Evolutionary conservation across 1,140 invertebrate genomes (phyloP), one percentile per base, ranked within the genome.

Genomic region (Teleogryllus occipitalis): DNA sequence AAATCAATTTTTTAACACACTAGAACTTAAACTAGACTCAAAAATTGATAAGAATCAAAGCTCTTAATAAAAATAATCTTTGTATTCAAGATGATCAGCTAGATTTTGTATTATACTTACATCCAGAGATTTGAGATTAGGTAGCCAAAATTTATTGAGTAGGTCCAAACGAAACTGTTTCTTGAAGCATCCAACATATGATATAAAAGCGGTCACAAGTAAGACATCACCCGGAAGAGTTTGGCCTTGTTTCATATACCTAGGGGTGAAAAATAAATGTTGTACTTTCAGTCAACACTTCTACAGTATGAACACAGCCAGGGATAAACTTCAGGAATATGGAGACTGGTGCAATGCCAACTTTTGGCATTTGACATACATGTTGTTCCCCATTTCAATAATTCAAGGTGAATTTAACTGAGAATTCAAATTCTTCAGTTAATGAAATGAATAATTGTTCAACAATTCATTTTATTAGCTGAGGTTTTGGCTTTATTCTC

Each of bases 111-210:
- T 39, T 39, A 39, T 39, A 22, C 74, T 81, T 85, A 92, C 91
- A 85, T 95, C 93, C 47, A 95, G 85, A 79, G 88, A 91, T 84
- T 92, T 93, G 22, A 95, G 85, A 85, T 89, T 93, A 7, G 95
- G 94, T 18, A 96, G 87, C 95, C 95, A 97, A 85, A 94, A 92
- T 85, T 97, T 97, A 80, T 97, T 92, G 81, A 97, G 84, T 39
- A 99, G 88, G 86, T 98, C 96, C 76, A 93, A 86, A 82, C 97
- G 89, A 84, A 97, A 98, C 82, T 93, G 91, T 86, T 98, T 98
- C 0, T 96, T 98, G 83, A 99, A 99, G 84, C 96, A 97, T 21
- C 97, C 97, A 4, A 97, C 94, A 85, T 99, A 99, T 2, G 97
- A 98, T 82, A 98, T 95, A 85, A 98, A 98, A 21, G 97, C 96